Conservation (phyloP, 2,888 invertebrate genomes). For the Erpobdella octoculata region DNA sequence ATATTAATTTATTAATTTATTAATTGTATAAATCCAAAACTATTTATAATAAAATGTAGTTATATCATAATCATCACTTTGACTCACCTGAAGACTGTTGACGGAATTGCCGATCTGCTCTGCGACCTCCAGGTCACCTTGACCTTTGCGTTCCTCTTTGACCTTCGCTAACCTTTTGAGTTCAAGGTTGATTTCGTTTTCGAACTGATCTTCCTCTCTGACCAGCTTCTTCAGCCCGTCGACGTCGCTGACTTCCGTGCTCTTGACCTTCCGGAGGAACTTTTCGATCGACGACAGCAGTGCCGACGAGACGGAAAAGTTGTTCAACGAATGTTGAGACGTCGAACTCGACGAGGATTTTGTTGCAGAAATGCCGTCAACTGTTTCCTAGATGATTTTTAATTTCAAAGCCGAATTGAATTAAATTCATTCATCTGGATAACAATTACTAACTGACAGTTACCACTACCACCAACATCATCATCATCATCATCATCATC, state of each 20-base stretch:
- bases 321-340: background rate
- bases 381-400: background rate
- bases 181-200: slow-evolving; percentile 11
- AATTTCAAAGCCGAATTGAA: background rate
- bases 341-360: no score
- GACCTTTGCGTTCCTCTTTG: background rate
- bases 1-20: no score
- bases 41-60: background rate
- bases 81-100: slow-evolving; percentile 4
- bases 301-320: background rate
- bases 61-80: background rate
- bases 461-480: background rate
- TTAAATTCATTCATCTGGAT: background rate
- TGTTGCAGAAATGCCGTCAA: background rate
- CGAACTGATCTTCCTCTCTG: slow-evolving; percentile 6
- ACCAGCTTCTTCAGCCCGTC: slow-evolving; percentile 14
- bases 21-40: background rate
- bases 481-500: background rate
- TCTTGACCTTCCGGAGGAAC: background rate
- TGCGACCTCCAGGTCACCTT: slow-evolving; percentile 8
- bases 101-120: slow-evolving; percentile 5
- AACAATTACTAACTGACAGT: background rate
- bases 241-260: background rate
- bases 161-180: slow-evolving; percentile 3
- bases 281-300: background rate